phyloP scores from a whole-genome alignment of 2,113 vertebrate genomes.

The Rhabdornis inornatus region DNA sequence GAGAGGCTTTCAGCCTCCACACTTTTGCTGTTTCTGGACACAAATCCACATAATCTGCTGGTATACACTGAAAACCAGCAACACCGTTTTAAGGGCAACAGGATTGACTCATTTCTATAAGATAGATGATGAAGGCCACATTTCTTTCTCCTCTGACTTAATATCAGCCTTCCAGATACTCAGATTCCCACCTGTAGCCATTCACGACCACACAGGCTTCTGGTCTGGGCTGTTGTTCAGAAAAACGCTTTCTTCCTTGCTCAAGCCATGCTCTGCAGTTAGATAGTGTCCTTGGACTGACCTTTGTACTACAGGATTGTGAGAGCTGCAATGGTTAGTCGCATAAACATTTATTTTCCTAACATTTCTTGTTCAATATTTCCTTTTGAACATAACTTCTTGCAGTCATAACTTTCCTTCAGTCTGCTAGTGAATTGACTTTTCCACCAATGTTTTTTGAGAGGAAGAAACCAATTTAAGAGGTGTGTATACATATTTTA shows the following conservation, averaged over 20 bases:
- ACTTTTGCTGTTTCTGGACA: not conserved
- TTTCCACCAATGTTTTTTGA: not conserved
- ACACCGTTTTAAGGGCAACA: not conserved
- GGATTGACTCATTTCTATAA: not conserved
- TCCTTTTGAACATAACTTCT: not conserved
- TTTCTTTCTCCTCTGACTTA: not conserved
- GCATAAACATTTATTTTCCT: not conserved
- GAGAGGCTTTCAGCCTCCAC: no score
- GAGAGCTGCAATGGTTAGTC: not conserved
- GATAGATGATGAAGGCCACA: not conserved
- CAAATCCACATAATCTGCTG: not conserved
- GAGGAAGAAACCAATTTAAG: not conserved
- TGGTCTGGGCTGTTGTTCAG: not conserved
- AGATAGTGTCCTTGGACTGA: not conserved
- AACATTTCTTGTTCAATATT: rapidly evolving
- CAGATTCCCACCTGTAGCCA: not conserved
- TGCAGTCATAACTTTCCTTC: not conserved
- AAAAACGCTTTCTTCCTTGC: not conserved
- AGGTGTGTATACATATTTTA: not conserved
- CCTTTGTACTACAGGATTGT: rapidly evolving
- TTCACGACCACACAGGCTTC: not conserved
- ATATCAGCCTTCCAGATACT: not conserved
- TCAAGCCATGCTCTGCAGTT: not conserved
- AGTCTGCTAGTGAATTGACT: not conserved
- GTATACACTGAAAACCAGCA: not conserved